Evolutionary conservation across 2,113 vertebrate genomes (phyloP).

Genomic region (Amphiprion percula): DNA sequence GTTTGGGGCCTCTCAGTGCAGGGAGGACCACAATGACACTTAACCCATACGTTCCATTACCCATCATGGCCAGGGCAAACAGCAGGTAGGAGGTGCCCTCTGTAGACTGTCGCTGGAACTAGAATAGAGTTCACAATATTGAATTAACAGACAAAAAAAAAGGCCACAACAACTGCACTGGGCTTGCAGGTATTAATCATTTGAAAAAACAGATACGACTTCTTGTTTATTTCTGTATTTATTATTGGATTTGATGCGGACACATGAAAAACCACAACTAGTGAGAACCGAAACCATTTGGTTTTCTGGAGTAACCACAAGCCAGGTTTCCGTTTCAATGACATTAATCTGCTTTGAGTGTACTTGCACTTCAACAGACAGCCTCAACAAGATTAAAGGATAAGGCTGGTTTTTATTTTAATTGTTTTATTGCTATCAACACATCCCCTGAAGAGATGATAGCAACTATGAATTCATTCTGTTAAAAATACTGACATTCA

Average conservation of each 20-base stretch:
- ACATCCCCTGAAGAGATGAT: conserved; percentile 7
- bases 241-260: background rate
- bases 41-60: conserved; percentile 76
- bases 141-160: background rate
- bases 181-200: background rate
- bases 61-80: conserved; percentile 79
- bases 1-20: conserved; percentile 53
- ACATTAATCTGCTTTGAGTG: conserved; percentile 3
- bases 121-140: conserved; percentile 13
- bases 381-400: conserved; percentile 10
- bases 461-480: conserved; percentile 2
- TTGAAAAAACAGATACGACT: background rate
- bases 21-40: conserved; percentile 81
- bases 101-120: conserved; percentile 80
- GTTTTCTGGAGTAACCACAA: background rate
- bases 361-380: background rate
- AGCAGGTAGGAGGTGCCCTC: conserved; percentile 81
- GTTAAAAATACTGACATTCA: background rate
- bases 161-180: background rate
- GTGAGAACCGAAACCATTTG: background rate
- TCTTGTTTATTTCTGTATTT: background rate
- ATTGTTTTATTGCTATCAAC: conserved; percentile 16
- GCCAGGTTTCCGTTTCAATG: conserved; percentile 26
- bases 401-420: background rate
- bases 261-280: background rate